Base-by-base conservation (phyloP, 1,140 invertebrate species). In the Tigriopus japonicus region DNA sequence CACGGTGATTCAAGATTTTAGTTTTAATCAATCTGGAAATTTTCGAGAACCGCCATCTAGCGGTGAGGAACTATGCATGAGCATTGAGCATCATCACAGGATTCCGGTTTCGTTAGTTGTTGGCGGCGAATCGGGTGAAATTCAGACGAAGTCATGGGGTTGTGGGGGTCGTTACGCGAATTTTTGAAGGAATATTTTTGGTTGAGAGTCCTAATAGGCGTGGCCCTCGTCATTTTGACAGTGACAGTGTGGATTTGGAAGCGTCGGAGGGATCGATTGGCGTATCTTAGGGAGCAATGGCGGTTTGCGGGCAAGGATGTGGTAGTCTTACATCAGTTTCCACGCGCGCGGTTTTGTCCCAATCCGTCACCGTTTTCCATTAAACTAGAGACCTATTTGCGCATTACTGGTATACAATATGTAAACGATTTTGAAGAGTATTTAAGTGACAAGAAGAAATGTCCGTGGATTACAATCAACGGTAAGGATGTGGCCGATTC, bases 401-500 rank as follows among this genome's bases (percentile, higher is more conserved):
- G 69, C 13, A 67, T 69, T 64, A 65, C 66, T 10, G 64, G 67
- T 10, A 67, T 69, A 49, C 49, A 53, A 1, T 69, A 70, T 60
- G 40, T 62, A 41, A 63, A 67, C 19, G 70, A 71, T 42, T 65
- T 56, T 13, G 59, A 66, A 6, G 52, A 66, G 12, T 67, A 68
- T 6, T 62, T 65, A 42, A 67, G 69, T 40, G 60, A 67, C 2
- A 69, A 67, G 64, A 67, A 69, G 21, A 71, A 71, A 63, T 66
- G 64, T n/a, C 75, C 75, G 0, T 76, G 74, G 73, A 74, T 76
- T 41, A 68, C 68, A 7, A 67, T 71, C 49, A 73, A 75, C 62
- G 74, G 72, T 0, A 56, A 69, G 45, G 62, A 68, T 7, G 61
- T 75, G 1, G 69, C 68, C 2, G 75, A 76, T 62, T 76, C 75